phyloP scores from a whole-genome alignment of 2,797 vertebrate genomes.

The Poecilia wingei region DNA sequence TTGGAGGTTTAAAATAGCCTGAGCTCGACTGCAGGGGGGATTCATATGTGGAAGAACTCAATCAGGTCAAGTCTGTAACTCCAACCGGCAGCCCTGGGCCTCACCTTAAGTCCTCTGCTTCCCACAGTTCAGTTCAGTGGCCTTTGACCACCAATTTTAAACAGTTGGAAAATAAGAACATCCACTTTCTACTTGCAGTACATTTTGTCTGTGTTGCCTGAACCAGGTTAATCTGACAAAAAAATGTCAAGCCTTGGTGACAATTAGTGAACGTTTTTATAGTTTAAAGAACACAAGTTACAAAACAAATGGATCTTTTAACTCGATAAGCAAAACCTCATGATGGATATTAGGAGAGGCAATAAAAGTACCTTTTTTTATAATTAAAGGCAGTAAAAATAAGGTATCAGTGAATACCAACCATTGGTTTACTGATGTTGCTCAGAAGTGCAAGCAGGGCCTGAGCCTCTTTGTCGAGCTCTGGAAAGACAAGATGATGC shows the following conservation, averaged over 20 bases:
- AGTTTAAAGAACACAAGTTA: background rate
- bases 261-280: constrained; percentile 26
- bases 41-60: constrained; percentile 54
- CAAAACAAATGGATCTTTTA: background rate
- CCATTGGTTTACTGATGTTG: constrained; percentile 88
- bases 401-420: constrained; percentile 76
- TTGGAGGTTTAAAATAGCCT: constrained; percentile 63
- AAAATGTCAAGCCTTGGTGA: constrained; percentile 7
- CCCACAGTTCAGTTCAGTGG: constrained; percentile 25
- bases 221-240: constrained; percentile 12
- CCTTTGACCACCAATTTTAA: constrained; percentile 23
- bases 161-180: constrained; percentile 13
- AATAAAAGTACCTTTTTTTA: constrained; percentile 16
- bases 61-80: constrained; percentile 56
- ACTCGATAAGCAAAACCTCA: constrained; percentile 47
- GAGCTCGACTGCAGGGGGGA: constrained; percentile 30
- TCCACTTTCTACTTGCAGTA: constrained; percentile 11
- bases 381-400: constrained; percentile 18
- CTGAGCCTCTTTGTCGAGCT: constrained; percentile 90
- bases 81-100: constrained; percentile 32
- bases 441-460: constrained; percentile 88
- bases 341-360: constrained; percentile 28
- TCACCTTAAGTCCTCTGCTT: constrained; percentile 38
- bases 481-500: constrained; percentile 68
- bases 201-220: constrained; percentile 13